Conservation (phyloP, 2,797 vertebrate genomes). For the Schizothorax lantsangensis region DNA sequence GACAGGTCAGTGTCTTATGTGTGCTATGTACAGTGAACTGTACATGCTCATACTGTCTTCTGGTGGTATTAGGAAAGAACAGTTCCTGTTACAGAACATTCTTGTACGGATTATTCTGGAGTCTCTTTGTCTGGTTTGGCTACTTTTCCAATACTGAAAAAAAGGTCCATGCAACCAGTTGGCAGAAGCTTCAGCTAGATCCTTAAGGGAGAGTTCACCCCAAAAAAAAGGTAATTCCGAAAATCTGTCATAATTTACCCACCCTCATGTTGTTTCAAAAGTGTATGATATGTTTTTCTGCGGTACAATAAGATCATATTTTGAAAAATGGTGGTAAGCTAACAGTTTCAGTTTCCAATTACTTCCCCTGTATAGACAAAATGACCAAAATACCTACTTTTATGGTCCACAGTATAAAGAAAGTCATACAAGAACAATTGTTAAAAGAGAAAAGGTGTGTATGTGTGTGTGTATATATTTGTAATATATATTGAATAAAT, state of each 20-base stretch:
- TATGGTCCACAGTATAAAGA: too few species aligned
- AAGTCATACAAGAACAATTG: too few species aligned
- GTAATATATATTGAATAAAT: too few species aligned
- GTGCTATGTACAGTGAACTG: neutral
- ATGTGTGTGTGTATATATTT: too few species aligned
- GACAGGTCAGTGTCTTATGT: conserved; percentile 12
- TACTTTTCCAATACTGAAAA: conserved; percentile 4
- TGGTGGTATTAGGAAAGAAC: neutral
- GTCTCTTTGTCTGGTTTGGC: conserved; percentile 1
- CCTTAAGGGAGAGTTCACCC: neutral
- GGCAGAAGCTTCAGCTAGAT: neutral
- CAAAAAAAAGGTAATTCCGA: neutral
- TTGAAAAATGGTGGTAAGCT: too few species aligned
- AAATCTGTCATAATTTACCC: neutral
- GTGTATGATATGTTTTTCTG: neutral
- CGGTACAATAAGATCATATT: neutral
- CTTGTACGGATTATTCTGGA: neutral
- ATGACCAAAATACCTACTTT: neutral
- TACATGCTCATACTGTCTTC: conserved; percentile 1
- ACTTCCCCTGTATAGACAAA: neutral
- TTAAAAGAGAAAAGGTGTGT: too few species aligned
- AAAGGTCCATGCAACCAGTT: neutral
- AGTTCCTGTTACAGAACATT: conserved; percentile 29
- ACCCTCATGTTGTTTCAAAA: neutral
- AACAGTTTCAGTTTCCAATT: too few species aligned